Evolutionary conservation across 2,113 vertebrate species (phyloP).

Genomic region (Numida meleagris): DNA sequence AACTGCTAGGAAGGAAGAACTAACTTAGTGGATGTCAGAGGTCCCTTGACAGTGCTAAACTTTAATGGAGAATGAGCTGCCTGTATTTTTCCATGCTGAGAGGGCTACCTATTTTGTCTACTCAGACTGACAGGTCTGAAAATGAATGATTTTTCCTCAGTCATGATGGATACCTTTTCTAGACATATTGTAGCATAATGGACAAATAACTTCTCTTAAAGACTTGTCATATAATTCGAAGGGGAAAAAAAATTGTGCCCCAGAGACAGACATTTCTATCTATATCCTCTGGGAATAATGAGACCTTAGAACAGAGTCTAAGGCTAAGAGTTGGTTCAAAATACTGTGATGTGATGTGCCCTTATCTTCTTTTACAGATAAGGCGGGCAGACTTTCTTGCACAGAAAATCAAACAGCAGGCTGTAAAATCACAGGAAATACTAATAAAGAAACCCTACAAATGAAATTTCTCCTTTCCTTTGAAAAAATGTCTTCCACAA

Average conservation of each 20-base stretch:
- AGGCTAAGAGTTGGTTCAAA: constrained; percentile 55
- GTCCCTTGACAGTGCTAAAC: background rate
- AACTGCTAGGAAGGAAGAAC: constrained; percentile 11
- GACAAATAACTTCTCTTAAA: constrained; percentile 68
- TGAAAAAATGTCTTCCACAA: constrained; percentile 29
- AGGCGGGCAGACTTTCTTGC: constrained; percentile 47
- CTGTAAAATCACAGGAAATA: constrained; percentile 58
- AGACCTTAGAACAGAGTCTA: constrained; percentile 59
- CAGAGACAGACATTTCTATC: constrained; percentile 66
- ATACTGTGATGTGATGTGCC: constrained; percentile 49
- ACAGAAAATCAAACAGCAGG: constrained; percentile 55
- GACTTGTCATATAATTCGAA: constrained; percentile 66
- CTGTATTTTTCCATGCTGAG: constrained; percentile 16
- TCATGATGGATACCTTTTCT: constrained; percentile 54
- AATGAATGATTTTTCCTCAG: constrained; percentile 67
- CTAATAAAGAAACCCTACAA: background rate
- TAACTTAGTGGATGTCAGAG: constrained; percentile 7
- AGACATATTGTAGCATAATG: constrained; percentile 59
- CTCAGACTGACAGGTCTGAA: constrained; percentile 58
- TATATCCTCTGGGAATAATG: constrained; percentile 59
- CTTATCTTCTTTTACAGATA: constrained; percentile 69
- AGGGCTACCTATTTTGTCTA: constrained; percentile 23
- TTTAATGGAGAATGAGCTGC: constrained; percentile 34
- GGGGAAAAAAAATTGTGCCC: constrained; percentile 17
- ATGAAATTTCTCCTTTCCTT: constrained; percentile 21